phyloP scores from a whole-genome alignment of 1,140 invertebrate genomes.

The Tetragnatha versicolor region DNA sequence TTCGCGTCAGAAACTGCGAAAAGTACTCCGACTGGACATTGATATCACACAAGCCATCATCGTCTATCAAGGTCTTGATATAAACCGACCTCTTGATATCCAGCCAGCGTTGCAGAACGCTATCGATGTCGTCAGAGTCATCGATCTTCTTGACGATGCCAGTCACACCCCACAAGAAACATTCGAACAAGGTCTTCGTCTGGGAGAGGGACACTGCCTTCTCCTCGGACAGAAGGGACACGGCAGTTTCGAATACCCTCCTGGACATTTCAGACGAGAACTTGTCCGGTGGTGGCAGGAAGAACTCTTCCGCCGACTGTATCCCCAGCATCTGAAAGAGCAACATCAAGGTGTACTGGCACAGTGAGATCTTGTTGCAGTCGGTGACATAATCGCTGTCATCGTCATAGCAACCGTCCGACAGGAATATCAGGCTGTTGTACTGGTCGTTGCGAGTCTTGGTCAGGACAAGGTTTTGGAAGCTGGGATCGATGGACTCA shows the following conservation, averaged over 20 bases:
- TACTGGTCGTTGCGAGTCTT: slow-evolving; percentile 70
- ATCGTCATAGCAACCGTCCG: slow-evolving; percentile 62
- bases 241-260: slow-evolving; percentile 56
- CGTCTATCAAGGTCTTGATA: slow-evolving; percentile 30
- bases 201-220: slow-evolving; percentile 61
- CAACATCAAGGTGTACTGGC: slow-evolving; percentile 77
- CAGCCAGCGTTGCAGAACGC: slow-evolving; percentile 41
- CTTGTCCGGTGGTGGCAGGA: slow-evolving; percentile 19
- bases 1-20: slow-evolving; percentile 42
- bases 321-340: slow-evolving; percentile 72
- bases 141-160: not conserved
- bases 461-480: slow-evolving; percentile 74
- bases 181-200: slow-evolving; percentile 79
- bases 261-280: slow-evolving; percentile 33
- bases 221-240: slow-evolving; percentile 59
- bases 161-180: slow-evolving; percentile 80
- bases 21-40: slow-evolving; percentile 34
- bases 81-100: slow-evolving; percentile 42
- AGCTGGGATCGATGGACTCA: slow-evolving; percentile 75
- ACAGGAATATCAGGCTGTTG: slow-evolving; percentile 75
- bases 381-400: slow-evolving; percentile 43
- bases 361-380: slow-evolving; percentile 69
- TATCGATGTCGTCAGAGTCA: slow-evolving; percentile 28
- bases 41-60: slow-evolving; percentile 25
- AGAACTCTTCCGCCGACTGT: slow-evolving; percentile 25